Evolutionary conservation across 2,888 invertebrate species (phyloP), one percentile per base, ranked within the genome.

Genomic region (Odontomyia ornata): DNA sequence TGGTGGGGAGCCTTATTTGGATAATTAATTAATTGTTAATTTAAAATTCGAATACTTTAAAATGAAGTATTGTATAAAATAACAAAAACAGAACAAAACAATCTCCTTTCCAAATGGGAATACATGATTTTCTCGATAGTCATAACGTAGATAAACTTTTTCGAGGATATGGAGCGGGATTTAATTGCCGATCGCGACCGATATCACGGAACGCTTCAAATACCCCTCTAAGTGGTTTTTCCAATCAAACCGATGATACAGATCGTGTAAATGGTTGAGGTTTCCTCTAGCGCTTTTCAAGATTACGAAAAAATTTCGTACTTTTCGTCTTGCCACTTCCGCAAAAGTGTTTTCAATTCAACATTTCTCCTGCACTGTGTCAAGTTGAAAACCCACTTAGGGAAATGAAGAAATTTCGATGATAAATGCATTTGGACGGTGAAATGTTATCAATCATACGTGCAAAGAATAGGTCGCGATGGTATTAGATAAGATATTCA

Each of bases 351-450:
- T 73, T 73, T 73, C 28, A 28, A 65, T 27, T 43, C 15, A 2
- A 60, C 43, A 57, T 36, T 73, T 73, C 57, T 30, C 69, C 25
- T 23, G 69, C 27, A 47, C 30, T 13, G 69, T 69, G 69, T 69
- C 69, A n/a, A 47, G 36, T 36, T 57, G 73, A 23, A 30, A 73
- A 73, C 9, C 43, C 73, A 73, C 73, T 73, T 73, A 73, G 73
- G 73, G 57, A 73, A 73, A 73, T 73, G 73, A 73, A 73, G 73
- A 73, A 73, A 60, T 57, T n/a, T 73, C 21, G 28, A 21, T 57
- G 72, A 57, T 30, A 72, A 73, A 73, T 73, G 73, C 73, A 73
- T 60, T 72, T 73, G 21, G 57, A 13, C 72, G 27, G 28, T 36
- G 43, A 73, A 36, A 73, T 73, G 21, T 30, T 30, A 60, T 60